Evolutionary conservation across 1,140 invertebrate genomes (phyloP).

Genomic region (Teleopsis dalmanni): DNA sequence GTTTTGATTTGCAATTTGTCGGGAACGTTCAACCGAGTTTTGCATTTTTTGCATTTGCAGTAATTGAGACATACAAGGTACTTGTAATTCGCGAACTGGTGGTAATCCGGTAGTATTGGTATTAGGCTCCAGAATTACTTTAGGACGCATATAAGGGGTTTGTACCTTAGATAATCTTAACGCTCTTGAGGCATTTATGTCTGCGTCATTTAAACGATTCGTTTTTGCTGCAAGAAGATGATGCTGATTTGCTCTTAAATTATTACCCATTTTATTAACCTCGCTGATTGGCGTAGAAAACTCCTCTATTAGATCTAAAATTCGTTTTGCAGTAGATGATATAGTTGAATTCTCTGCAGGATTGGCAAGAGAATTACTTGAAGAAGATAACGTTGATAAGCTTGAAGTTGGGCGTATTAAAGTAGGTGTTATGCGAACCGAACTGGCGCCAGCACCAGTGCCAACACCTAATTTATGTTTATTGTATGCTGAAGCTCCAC

Average conservation of each 20-base stretch:
- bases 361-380: slow-evolving; percentile 10
- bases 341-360: slow-evolving; percentile 27
- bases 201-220: slow-evolving; percentile 19
- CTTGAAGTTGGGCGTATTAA: slow-evolving; percentile 25
- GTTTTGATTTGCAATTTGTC: slow-evolving; percentile 48
- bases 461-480: slow-evolving; percentile 40
- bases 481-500: slow-evolving; percentile 63
- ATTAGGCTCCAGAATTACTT: slow-evolving; percentile 11
- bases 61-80: slow-evolving; percentile 54
- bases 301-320: slow-evolving; percentile 63
- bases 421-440: slow-evolving; percentile 9
- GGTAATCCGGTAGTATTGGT: slow-evolving; percentile 6
- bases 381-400: slow-evolving; percentile 20
- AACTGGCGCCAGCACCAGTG: slow-evolving; percentile 6
- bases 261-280: slow-evolving; percentile 59
- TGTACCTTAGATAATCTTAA: slow-evolving; percentile 13
- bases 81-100: slow-evolving; percentile 45
- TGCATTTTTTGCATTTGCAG: slow-evolving; percentile 55
- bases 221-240: slow-evolving; percentile 18
- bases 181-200: slow-evolving; percentile 9
- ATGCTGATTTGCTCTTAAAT: slow-evolving; percentile 21
- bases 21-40: slow-evolving; percentile 54
- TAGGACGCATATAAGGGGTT: slow-evolving; percentile 15
- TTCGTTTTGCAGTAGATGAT: slow-evolving; percentile 58
- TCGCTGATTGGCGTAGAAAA: slow-evolving; percentile 66